Percentiles rank a stretch among this genome's conserved stretches.
Evolutionary conservation across 2,113 vertebrate genomes (phyloP).

Genomic region (Cairina moschata): DNA sequence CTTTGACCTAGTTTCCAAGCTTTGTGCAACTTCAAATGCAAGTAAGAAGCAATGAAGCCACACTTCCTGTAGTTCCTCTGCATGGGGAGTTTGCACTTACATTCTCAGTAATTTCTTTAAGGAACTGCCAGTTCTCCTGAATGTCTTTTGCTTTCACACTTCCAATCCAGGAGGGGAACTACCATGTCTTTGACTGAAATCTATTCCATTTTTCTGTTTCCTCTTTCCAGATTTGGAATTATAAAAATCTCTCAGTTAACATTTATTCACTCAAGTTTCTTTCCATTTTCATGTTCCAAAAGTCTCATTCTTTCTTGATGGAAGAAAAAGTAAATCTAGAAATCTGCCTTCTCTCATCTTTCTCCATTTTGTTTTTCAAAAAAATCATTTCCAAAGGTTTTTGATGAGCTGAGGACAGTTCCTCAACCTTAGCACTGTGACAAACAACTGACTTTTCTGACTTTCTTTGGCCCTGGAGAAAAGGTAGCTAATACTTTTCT

Average conservation of each 20-base stretch:
- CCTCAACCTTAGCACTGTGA: neutral
- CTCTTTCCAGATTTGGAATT: neutral
- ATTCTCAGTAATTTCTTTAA: neutral
- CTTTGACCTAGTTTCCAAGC: neutral
- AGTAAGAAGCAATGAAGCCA: neutral
- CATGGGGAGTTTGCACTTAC: neutral
- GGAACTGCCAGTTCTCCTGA: neutral
- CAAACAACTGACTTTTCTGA: neutral
- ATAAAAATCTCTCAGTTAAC: neutral
- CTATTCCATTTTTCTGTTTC: neutral
- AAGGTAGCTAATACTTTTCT: neutral
- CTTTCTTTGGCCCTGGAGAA: neutral
- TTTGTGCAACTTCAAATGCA: neutral
- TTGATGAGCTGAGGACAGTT: neutral
- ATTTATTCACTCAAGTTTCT: neutral
- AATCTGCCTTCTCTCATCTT: neutral
- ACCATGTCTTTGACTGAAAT: neutral
- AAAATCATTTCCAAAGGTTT: neutral
- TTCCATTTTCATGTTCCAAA: neutral
- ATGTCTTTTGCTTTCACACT: neutral
- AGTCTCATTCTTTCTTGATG: neutral
- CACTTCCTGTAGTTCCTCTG: neutral
- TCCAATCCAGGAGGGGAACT: neutral
- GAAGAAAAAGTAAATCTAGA: neutral
- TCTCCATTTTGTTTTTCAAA: neutral